Evolutionary conservation across 2,797 vertebrate genomes (phyloP).

Genomic region (Microctenopoma steveboyesi): DNA sequence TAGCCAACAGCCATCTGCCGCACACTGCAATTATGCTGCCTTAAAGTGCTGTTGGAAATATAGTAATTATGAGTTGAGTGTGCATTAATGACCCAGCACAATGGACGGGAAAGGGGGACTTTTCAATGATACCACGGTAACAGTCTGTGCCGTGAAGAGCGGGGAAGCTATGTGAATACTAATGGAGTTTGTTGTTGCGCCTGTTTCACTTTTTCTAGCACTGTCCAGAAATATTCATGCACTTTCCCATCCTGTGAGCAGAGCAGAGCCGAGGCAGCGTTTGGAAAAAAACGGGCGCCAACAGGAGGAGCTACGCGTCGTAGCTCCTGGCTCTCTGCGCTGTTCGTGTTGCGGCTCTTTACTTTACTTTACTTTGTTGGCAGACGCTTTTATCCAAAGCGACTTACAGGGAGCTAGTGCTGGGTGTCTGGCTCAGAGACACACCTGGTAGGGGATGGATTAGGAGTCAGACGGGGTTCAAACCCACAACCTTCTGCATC

Average conservation of each 20-base stretch:
- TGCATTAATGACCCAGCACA: conserved; percentile 68
- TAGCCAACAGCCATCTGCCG: conserved; percentile 75
- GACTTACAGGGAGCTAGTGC: too few relatives aligned
- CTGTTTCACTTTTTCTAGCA: conserved; percentile 15
- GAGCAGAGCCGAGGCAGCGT: too few relatives aligned
- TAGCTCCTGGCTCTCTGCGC: conserved; percentile 23
- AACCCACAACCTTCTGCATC: too few relatives aligned
- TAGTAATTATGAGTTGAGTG: conserved; percentile 72
- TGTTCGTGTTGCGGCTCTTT: conserved; percentile 15
- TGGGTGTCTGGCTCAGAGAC: too few relatives aligned
- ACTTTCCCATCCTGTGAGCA: conserved; percentile 2
- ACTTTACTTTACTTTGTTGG: too few relatives aligned
- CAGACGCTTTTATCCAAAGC: too few relatives aligned
- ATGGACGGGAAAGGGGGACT: conserved; percentile 35
- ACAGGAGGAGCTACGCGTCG: conserved; percentile 43
- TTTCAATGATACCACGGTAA: conserved; percentile 49
- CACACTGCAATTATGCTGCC: conserved; percentile 65
- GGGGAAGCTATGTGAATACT: conserved; percentile 15
- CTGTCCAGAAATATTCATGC: conserved; percentile 8
- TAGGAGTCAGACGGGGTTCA: too few relatives aligned
- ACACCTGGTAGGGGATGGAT: too few relatives aligned
- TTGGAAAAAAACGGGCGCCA: conserved; percentile 17
- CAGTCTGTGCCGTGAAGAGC: conserved; percentile 39
- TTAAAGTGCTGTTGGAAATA: conserved; percentile 73
- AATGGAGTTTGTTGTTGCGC: conserved; percentile 16